Conservation (phyloP, 1,140 invertebrate species). For the Hypothenemus hampei region DNA sequence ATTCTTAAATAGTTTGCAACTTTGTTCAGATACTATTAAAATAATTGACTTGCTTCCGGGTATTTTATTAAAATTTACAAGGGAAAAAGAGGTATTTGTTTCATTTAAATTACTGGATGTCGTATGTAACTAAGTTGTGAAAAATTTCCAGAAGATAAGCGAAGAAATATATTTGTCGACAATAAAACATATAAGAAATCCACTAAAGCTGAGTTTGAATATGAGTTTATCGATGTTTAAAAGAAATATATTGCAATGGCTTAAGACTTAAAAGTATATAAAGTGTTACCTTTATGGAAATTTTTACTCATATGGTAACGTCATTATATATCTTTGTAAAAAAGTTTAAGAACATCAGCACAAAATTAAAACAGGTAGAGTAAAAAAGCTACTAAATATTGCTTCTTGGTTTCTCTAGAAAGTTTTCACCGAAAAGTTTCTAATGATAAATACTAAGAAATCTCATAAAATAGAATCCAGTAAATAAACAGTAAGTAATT, state of each 20-base stretch:
- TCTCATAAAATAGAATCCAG: too few species aligned
- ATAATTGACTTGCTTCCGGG: slow-evolving; percentile 10
- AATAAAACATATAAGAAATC: slow-evolving; percentile 17
- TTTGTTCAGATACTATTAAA: slow-evolving; percentile 14
- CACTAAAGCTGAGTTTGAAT: slow-evolving; percentile 3
- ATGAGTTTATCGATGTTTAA: slow-evolving; percentile 19
- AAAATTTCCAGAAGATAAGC: too few species aligned
- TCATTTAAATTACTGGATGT: too few species aligned
- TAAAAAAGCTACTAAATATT: too few species aligned
- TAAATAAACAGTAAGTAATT: too few species aligned
- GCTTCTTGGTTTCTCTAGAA: too few species aligned
- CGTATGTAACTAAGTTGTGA: too few species aligned
- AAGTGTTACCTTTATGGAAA: neutral
- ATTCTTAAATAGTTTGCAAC: slow-evolving; percentile 15
- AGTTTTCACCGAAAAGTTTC: too few species aligned
- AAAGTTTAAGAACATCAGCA: too few species aligned
- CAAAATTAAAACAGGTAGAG: too few species aligned
- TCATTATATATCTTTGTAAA: slow-evolving; percentile 1
- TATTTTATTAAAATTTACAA: slow-evolving; percentile 12
- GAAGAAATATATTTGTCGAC: neutral
- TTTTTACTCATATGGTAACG: neutral
- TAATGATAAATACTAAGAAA: too few species aligned
- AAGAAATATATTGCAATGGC: slow-evolving; percentile 9
- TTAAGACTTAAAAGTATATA: slow-evolving; percentile 5
- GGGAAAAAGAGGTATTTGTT: too few species aligned